phyloP scores from a whole-genome alignment of 2,888 invertebrate genomes.

The Hirtodrosophila duncani region DNA sequence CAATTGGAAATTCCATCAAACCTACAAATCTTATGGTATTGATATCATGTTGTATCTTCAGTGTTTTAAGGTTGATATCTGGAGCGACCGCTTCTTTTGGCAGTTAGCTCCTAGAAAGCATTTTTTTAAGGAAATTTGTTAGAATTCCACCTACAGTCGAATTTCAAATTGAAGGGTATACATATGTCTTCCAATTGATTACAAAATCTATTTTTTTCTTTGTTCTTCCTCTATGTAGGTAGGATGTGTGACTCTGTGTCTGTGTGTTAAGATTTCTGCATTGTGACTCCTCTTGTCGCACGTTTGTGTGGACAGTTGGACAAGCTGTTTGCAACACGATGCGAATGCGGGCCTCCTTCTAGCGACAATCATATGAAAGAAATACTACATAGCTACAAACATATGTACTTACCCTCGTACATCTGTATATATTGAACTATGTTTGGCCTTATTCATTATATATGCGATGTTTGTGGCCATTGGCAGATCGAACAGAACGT shows the following conservation, averaged over 20 bases:
- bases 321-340: constrained; percentile 76
- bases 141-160: too few species aligned
- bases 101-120: too few species aligned
- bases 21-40: too few species aligned
- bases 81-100: too few species aligned
- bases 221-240: constrained; percentile 39
- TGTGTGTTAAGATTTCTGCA: too few species aligned
- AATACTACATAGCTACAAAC: constrained; percentile 10
- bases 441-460: too few species aligned
- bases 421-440: constrained; percentile 32
- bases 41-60: too few species aligned
- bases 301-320: constrained; percentile 66
- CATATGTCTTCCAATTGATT: too few species aligned
- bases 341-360: constrained; percentile 66
- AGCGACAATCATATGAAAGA: constrained; percentile 53
- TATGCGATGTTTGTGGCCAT: constrained; percentile 47
- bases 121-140: too few species aligned
- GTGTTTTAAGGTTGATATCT: too few species aligned
- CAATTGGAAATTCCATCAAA: too few species aligned
- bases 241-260: constrained; percentile 15
- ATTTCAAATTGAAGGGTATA: too few species aligned
- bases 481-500: constrained; percentile 62
- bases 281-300: constrained; percentile 37
- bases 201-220: constrained; percentile 10
- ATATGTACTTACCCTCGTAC: constrained; percentile 16